Conservation (phyloP, 1,140 invertebrate species). For the Drosophila athabasca region DNA sequence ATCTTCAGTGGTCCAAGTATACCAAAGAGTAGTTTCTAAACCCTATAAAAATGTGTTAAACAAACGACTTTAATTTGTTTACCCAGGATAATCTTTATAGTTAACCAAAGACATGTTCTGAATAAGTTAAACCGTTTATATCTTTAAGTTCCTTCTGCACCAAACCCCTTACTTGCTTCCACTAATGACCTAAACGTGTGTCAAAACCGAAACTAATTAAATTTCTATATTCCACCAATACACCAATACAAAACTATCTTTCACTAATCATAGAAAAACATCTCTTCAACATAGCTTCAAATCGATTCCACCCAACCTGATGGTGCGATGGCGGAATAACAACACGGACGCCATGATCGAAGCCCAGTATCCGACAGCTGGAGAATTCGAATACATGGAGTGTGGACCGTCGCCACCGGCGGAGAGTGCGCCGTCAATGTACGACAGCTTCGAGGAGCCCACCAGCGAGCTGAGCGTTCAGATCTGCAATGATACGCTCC, state of each 20-base stretch:
- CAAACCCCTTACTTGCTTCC: no score
- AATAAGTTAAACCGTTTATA: no score
- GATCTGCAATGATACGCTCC: conserved; percentile 89
- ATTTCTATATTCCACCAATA: neutral
- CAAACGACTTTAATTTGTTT: no score
- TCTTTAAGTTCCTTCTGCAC: no score
- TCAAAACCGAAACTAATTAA: neutral
- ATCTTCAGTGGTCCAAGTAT: no score
- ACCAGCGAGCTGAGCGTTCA: conserved; percentile 88
- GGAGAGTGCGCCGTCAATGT: conserved; percentile 89
- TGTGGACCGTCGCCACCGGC: conserved; percentile 89
- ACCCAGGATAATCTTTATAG: no score
- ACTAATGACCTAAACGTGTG: no score
- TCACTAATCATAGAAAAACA: conserved; percentile 11
- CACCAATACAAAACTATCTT: neutral
- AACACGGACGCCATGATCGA: conserved; percentile 86
- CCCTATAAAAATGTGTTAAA: no score
- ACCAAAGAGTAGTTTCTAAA: no score
- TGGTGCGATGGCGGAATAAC: conserved; percentile 83
- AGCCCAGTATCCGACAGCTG: conserved; percentile 87
- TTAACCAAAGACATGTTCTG: no score
- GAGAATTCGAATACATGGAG: conserved; percentile 89
- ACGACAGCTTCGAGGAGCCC: conserved; percentile 89
- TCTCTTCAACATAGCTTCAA: conserved; percentile 67
- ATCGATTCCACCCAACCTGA: conserved; percentile 83